These are phyloP conservation scores for Pseudochirops cupreus DNA, from an alignment of 2,797 vertebrate genomes.

Conservation along the genomic window DNA sequence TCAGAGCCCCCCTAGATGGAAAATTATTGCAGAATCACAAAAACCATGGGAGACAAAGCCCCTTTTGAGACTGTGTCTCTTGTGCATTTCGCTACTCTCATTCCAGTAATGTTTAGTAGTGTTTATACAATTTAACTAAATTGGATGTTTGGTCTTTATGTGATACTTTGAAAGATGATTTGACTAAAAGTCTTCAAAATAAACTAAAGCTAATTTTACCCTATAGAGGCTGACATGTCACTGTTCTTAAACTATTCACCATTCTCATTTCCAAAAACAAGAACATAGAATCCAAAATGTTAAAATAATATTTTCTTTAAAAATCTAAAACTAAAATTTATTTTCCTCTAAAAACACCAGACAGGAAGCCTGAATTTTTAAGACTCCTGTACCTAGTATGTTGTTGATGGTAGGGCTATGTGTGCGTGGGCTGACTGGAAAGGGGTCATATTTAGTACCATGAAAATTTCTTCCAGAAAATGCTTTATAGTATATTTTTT, in stretches of 20 bases:
- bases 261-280: neutral
- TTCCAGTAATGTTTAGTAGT: neutral
- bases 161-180: constrained; percentile 11
- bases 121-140: constrained; percentile 8
- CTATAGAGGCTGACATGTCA: neutral
- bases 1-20: neutral
- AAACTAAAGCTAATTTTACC: neutral
- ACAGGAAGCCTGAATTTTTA: neutral
- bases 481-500: neutral
- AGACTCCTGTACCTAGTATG: neutral
- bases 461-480: neutral
- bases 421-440: neutral
- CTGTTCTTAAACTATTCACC: neutral
- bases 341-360: neutral
- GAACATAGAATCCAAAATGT: neutral
- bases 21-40: neutral
- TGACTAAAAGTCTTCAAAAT: constrained; percentile 6
- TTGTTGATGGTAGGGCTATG: neutral
- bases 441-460: neutral
- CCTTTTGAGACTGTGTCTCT: neutral
- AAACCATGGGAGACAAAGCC: neutral
- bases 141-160: neutral
- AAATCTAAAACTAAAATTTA: neutral
- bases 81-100: neutral
- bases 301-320: neutral